Evolutionary conservation across 2,888 invertebrate species (phyloP).

Genomic region (Eupithecia centaureata): DNA sequence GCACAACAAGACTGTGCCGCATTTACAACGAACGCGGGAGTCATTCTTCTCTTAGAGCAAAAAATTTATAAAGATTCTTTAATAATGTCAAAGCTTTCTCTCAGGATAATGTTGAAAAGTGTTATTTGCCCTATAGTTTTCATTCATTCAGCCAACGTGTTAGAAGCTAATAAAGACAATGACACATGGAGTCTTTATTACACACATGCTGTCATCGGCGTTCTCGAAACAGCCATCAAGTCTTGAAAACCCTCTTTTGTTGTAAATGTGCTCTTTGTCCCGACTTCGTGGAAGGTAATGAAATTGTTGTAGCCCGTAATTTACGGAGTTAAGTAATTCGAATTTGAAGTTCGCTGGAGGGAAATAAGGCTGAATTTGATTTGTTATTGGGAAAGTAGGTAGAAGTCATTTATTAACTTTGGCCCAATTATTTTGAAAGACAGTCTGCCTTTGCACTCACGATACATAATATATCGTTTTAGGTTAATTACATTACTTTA

Average conservation of each 20-base stretch:
- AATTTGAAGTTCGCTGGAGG: constrained; percentile 32
- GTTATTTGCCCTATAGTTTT: too few relatives aligned
- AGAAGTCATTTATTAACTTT: constrained; percentile 9
- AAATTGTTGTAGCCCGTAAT: constrained; percentile 42
- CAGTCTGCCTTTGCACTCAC: background rate
- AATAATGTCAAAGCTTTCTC: background rate
- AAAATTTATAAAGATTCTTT: background rate
- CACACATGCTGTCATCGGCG: background rate
- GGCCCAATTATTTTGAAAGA: constrained; percentile 6
- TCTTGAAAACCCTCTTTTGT: background rate
- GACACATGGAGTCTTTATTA: too few relatives aligned
- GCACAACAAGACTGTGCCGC: constrained; percentile 32
- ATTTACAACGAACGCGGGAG: constrained; percentile 11
- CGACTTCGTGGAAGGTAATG: constrained; percentile 32
- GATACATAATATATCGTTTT: constrained; percentile 2
- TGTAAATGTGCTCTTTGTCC: constrained; percentile 19
- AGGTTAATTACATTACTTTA: too few relatives aligned
- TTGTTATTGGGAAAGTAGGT: constrained; percentile 26
- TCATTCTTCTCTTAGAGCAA: background rate
- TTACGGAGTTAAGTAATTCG: constrained; percentile 39
- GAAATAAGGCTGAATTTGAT: constrained; percentile 31
- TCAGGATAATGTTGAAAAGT: background rate
- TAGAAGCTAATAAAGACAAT: background rate
- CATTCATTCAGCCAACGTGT: background rate
- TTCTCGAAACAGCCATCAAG: background rate